Conservation (phyloP, 2,888 invertebrate species). For the Himalopsyche kuldschensis region DNA sequence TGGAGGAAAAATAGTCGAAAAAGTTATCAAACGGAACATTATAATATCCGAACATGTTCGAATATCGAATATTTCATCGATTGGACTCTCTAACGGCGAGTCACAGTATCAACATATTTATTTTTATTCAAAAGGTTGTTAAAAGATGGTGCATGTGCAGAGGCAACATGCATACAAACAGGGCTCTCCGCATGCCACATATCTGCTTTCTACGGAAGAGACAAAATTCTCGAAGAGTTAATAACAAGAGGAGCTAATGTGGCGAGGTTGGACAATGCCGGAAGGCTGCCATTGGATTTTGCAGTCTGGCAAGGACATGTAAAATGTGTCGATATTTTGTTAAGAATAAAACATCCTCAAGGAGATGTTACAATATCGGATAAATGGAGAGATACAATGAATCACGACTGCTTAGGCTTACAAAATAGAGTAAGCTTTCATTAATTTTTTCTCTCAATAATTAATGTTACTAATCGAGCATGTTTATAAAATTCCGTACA, state of each 20-base stretch:
- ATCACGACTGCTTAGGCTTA: not conserved
- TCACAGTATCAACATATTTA: not conserved
- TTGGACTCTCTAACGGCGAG: no score
- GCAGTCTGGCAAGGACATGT: slow-evolving; percentile 56
- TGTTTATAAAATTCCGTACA: no score
- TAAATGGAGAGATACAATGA: not conserved
- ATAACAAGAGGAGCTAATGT: slow-evolving; percentile 51
- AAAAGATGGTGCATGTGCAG: slow-evolving; percentile 54
- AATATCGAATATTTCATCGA: no score
- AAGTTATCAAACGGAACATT: no score
- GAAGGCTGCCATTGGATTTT: slow-evolving; percentile 55
- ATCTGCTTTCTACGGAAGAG: slow-evolving; percentile 51
- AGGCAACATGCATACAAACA: slow-evolving; percentile 55
- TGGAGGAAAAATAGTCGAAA: no score
- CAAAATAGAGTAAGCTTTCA: not conserved
- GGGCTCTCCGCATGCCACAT: slow-evolving; percentile 55
- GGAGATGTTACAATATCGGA: not conserved
- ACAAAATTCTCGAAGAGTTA: slow-evolving; percentile 48
- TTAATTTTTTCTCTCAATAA: no score
- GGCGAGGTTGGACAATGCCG: slow-evolving; percentile 49
- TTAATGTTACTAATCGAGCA: no score
- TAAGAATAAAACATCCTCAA: not conserved
- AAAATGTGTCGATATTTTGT: slow-evolving; percentile 51
- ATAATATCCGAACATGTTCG: no score
- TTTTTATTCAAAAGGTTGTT: slow-evolving; percentile 47